Percentiles rank a stretch among this genome's conserved stretches.
Conservation (phyloP, 2,797 vertebrate genomes). For the Hipposideros larvatus region DNA sequence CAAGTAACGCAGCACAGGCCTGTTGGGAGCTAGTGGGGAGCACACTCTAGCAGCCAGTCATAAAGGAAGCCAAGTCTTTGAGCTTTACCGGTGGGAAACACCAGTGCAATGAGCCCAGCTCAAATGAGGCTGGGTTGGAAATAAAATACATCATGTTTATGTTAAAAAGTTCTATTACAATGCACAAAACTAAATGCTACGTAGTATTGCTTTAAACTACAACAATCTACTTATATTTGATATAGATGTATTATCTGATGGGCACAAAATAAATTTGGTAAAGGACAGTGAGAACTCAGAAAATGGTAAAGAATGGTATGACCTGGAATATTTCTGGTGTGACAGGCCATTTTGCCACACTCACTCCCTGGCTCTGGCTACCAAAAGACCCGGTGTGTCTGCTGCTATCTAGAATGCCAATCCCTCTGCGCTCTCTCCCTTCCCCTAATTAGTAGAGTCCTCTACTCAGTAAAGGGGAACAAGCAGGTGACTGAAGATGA, state of each 20-base stretch:
- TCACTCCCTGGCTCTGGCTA: not conserved
- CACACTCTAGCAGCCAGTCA: not conserved
- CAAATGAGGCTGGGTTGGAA: not conserved
- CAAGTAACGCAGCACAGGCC: not conserved
- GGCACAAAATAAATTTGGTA: conserved; percentile 24
- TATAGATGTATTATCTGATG: not conserved
- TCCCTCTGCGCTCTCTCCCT: not conserved
- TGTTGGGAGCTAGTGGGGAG: not conserved
- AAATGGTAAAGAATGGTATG: not conserved
- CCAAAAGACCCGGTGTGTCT: not conserved
- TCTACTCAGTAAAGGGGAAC: not conserved
- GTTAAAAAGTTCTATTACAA: not conserved
- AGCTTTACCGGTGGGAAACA: not conserved
- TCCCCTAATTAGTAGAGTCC: not conserved
- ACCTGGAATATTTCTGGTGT: conserved; percentile 29
- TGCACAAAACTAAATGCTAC: conserved; percentile 13
- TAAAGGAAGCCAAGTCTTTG: not conserved
- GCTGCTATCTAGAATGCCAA: not conserved
- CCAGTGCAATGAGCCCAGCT: not conserved
- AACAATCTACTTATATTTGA: not conserved
- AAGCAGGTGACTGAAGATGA: not conserved
- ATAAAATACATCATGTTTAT: not conserved
- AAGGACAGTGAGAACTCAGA: not conserved
- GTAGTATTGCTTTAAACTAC: not conserved
- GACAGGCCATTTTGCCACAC: not conserved